Evolutionary conservation across 2,888 invertebrate species (phyloP).

Genomic region (Desoria tigrina): DNA sequence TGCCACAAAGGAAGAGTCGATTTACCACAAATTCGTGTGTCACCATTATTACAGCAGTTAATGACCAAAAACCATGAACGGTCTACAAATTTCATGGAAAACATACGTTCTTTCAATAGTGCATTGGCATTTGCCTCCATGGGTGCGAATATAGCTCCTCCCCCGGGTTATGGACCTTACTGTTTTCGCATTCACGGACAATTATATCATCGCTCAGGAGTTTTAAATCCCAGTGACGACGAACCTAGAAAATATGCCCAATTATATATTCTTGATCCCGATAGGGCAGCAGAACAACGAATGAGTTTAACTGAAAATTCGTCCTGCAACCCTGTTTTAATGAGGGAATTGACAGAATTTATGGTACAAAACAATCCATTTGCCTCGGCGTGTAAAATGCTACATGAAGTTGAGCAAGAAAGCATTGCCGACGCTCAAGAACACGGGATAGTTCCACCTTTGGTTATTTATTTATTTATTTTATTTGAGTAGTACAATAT

Average conservation of each 20-base stretch:
- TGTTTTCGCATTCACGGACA: constrained; percentile 47
- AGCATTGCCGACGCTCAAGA: background rate
- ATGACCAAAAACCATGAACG: constrained; percentile 18
- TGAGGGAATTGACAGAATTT: background rate
- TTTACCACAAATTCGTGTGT: background rate
- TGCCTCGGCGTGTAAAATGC: constrained; percentile 44
- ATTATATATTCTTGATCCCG: constrained; percentile 37
- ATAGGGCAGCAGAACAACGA: background rate
- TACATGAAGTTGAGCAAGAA: constrained; percentile 38
- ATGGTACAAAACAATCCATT: constrained; percentile 31
- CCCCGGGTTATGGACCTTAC: too few species aligned
- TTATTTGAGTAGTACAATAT: too few species aligned
- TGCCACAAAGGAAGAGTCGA: constrained; percentile 38
- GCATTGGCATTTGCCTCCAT: too few species aligned
- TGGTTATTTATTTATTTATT: too few species aligned
- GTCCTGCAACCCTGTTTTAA: background rate
- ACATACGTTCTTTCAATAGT: too few species aligned
- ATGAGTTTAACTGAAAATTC: too few species aligned
- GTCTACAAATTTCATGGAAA: too few species aligned
- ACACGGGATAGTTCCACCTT: background rate
- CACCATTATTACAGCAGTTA: constrained; percentile 13
- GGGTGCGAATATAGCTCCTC: too few species aligned
- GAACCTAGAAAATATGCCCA: too few species aligned
- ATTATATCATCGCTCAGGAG: constrained; percentile 32
- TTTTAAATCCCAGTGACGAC: background rate